Base-by-base conservation (phyloP, 2,113 vertebrate genomes). In the Barbus barbus region DNA sequence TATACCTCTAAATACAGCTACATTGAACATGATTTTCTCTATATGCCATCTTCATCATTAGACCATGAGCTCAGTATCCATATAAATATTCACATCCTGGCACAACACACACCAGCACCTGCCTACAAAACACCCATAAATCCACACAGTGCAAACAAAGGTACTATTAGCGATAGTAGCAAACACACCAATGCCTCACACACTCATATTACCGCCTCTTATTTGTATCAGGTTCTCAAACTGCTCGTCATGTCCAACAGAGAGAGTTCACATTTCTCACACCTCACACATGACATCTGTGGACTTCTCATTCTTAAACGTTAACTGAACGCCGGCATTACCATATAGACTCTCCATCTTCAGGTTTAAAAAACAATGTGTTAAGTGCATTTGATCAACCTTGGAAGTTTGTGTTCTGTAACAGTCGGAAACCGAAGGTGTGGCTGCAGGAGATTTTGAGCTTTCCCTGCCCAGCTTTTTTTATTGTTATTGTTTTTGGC, bases 401-500 rank as follows among this genome's bases (percentile, higher is more conserved):
- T 77, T 60, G 16, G 7, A 67, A 61, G 24, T 48, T 48, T 79
- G 24, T 2, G 11, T 67, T 51, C 60, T 67, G 0, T n/a, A 80
- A 31, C 78, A 31, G 26, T 80, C 26, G 36, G 58, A 79, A 63
- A 79, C 77, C 7, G 12, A 80, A 67, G 78, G 78, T 80, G 61
- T 67, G 78, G 36, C 56, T 67, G 38, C 61, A 13, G 41, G 5
- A 18, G 78, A 80, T 63, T 46, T 22, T 67, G 61, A 80, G 78
- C 60, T 80, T 80, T 79, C 56, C 56, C 77, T 61, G 77, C 56
- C 9, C 14, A 7, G 46, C 24, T 44, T 24, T 53, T 76, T 73
- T 76, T 69, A 84, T 86, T 84, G 60, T 82, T 87, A 72, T 82
- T 87, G 82, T 87, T 82, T 82, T 84, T 87, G 86, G 78, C 86